Percentiles rank a stretch among this genome's conserved stretches.
These are phyloP conservation scores for Xestia ashworthii DNA, from an alignment of 2,888 invertebrate genomes.

Conservation along the genomic window DNA sequence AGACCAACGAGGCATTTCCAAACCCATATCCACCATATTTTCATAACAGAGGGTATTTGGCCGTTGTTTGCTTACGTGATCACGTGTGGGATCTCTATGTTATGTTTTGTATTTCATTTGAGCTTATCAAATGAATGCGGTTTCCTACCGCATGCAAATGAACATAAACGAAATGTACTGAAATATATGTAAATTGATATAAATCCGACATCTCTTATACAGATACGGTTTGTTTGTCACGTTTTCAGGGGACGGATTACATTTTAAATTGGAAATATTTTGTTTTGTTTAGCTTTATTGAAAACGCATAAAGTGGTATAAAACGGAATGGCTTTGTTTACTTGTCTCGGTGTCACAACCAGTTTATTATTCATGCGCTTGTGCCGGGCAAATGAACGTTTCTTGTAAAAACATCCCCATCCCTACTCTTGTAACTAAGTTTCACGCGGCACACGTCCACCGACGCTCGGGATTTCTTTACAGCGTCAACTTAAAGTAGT, in stretches of 20 bases:
- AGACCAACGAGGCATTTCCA: neutral
- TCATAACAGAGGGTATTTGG: slow-evolving; percentile 42
- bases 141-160: slow-evolving; percentile 63
- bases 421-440: slow-evolving; percentile 23
- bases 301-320: slow-evolving; percentile 62
- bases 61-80: slow-evolving; percentile 46
- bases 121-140: slow-evolving; percentile 51
- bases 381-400: slow-evolving; percentile 51
- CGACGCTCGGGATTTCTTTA: slow-evolving; percentile 32
- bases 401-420: slow-evolving; percentile 56
- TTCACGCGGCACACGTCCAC: slow-evolving; percentile 26
- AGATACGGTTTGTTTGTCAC: slow-evolving; percentile 60
- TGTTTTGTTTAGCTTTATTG: slow-evolving; percentile 62
- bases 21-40: slow-evolving; percentile 11
- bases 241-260: slow-evolving; percentile 54
- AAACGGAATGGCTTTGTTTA: slow-evolving; percentile 68
- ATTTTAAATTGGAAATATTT: slow-evolving; percentile 66
- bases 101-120: slow-evolving; percentile 56
- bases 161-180: slow-evolving; percentile 56
- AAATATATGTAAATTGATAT: slow-evolving; percentile 56
- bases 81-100: slow-evolving; percentile 30
- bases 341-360: slow-evolving; percentile 61
- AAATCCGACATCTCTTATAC: slow-evolving; percentile 41
- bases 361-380: slow-evolving; percentile 68
- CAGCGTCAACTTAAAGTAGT: slow-evolving; percentile 16